A percentile compares a stretch with the other conserved stretches of the same genome.
Conservation (phyloP, 2,888 invertebrate genomes). For the Microctonus aethiopoides region DNA sequence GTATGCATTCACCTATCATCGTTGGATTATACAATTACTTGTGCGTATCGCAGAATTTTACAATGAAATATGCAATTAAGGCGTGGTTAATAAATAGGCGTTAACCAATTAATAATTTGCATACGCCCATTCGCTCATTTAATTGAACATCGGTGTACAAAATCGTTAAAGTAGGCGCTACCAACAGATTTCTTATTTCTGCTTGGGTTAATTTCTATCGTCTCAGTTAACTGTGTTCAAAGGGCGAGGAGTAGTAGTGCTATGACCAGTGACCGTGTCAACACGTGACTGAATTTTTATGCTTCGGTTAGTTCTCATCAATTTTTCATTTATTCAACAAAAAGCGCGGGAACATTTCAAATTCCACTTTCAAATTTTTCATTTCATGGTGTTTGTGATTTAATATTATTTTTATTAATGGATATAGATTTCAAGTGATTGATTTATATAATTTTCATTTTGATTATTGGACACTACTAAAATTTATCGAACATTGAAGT, state of each 20-base stretch:
- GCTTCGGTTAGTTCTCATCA: constrained; percentile 1
- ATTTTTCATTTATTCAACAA: neutral
- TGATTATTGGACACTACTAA: neutral
- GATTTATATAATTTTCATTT: neutral
- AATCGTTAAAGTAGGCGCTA: constrained; percentile 1
- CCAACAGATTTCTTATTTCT: constrained; percentile 64
- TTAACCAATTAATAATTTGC: neutral
- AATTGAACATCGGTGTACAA: neutral
- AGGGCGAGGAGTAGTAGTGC: constrained; percentile 56
- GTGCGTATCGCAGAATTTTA: neutral
- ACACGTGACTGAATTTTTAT: constrained; percentile 34
- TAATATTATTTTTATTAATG: neutral
- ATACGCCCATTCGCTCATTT: neutral
- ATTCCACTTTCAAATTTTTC: neutral
- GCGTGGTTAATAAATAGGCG: neutral
- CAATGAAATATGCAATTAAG: neutral
- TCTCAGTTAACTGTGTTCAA: constrained; percentile 64
- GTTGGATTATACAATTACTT: neutral
- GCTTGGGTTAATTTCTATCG: constrained; percentile 66
- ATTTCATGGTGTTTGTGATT: neutral
- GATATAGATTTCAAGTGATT: neutral
- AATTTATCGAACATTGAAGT: neutral
- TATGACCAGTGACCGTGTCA: constrained; percentile 58
- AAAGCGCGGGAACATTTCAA: constrained; percentile 3
- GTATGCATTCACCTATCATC: neutral